Conservation (phyloP, 2,888 invertebrate genomes). For the Blastobasis lacticolella region DNA sequence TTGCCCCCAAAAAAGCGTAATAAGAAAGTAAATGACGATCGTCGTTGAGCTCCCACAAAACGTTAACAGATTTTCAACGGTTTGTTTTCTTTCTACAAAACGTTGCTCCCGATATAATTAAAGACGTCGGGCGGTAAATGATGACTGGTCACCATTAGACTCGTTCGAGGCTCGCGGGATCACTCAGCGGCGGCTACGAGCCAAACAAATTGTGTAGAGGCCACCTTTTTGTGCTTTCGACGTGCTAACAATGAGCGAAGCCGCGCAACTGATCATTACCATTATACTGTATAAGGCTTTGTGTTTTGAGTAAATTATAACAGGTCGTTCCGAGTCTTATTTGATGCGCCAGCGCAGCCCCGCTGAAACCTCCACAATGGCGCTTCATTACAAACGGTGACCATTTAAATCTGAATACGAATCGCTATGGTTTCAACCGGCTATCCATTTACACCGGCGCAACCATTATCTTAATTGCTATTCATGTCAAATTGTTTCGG, state of each 20-base stretch:
- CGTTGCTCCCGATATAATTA: constrained; percentile 55
- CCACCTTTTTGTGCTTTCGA: constrained; percentile 61
- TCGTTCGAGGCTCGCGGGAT: constrained; percentile 35
- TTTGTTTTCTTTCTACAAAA: constrained; percentile 58
- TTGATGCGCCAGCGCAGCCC: constrained; percentile 46
- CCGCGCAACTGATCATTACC: constrained; percentile 69
- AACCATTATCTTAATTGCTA: constrained; percentile 33
- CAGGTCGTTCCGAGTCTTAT: constrained; percentile 60
- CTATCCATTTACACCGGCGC: constrained; percentile 8
- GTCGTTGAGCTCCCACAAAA: constrained; percentile 57
- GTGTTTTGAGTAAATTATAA: constrained; percentile 75
- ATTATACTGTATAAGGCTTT: constrained; percentile 71
- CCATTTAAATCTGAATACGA: constrained; percentile 46
- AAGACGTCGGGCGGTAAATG: constrained; percentile 54
- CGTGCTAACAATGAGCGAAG: constrained; percentile 66
- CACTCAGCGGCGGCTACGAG: constrained; percentile 50
- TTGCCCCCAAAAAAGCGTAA: constrained; percentile 42
- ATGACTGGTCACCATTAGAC: constrained; percentile 60
- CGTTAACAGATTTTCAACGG: constrained; percentile 62
- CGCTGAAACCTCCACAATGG: constrained; percentile 41
- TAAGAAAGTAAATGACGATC: constrained; percentile 18
- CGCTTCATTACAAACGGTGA: constrained; percentile 67
- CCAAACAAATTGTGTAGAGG: constrained; percentile 65
- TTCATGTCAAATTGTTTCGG: constrained; percentile 26
- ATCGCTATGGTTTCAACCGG: constrained; percentile 38